These are phyloP conservation scores for Lamproptera curius DNA, from an alignment of 2,888 invertebrate genomes.

Conservation along the genomic window DNA sequence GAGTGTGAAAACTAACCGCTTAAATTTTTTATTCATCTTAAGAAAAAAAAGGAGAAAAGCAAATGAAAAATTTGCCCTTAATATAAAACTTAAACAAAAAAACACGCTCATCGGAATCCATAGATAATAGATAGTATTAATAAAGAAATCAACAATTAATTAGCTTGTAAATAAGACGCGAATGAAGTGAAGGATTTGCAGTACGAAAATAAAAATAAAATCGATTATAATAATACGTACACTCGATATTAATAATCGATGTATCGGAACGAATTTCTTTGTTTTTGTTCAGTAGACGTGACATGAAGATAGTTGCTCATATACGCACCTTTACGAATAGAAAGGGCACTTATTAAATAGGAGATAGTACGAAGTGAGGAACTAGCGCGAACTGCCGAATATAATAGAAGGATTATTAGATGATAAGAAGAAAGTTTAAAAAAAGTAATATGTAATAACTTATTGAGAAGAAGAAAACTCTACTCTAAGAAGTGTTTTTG, in stretches of 20 bases:
- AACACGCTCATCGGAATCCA: conserved; percentile 15
- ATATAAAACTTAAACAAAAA: conserved; percentile 23
- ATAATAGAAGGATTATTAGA: conserved; percentile 37
- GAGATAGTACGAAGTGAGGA: conserved; percentile 30
- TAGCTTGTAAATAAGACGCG: conserved; percentile 53
- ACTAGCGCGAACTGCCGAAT: conserved; percentile 68
- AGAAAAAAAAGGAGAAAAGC: conserved; percentile 39
- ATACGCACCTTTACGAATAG: conserved; percentile 61
- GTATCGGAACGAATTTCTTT: conserved; percentile 2
- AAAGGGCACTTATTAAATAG: conserved; percentile 61
- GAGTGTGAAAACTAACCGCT: conserved; percentile 55
- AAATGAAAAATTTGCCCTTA: conserved; percentile 52
- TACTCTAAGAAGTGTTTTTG: too few relatives aligned
- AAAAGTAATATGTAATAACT: too few relatives aligned
- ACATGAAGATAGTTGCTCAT: conserved; percentile 64
- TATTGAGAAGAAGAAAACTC: too few relatives aligned
- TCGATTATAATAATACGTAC: conserved; percentile 3
- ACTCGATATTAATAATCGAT: conserved; percentile 1
- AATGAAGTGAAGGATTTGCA: conserved; percentile 35
- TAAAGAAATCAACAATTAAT: conserved; percentile 26
- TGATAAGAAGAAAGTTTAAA: too few relatives aligned
- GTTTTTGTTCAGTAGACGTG: too few relatives aligned
- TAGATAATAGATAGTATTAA: conserved; percentile 27
- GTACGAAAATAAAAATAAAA: too few relatives aligned
- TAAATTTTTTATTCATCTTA: conserved; percentile 41